Evolutionary conservation across 2,113 vertebrate genomes (phyloP).

Genomic region (Lynx canadensis): DNA sequence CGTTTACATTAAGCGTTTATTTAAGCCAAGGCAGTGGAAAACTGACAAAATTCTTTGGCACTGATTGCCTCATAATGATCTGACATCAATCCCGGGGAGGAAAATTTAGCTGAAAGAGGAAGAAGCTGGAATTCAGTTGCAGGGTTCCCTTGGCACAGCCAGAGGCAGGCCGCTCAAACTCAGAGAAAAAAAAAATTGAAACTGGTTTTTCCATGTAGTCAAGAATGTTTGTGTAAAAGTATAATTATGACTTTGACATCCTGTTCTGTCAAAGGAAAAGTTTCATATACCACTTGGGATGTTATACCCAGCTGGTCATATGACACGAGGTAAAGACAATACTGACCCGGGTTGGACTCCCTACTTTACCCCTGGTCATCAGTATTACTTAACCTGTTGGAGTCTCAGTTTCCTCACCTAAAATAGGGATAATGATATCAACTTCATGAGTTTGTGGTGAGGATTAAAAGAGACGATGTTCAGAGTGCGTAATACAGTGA

Average conservation of each 20-base stretch:
- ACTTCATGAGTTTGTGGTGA: not conserved
- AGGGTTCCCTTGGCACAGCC: not conserved
- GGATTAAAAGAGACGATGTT: not conserved
- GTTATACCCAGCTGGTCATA: not conserved
- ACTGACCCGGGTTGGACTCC: not conserved
- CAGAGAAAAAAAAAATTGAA: not conserved
- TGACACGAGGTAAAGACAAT: not conserved
- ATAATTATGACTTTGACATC: not conserved
- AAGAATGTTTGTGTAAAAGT: not conserved
- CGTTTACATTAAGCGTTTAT: constrained; percentile 45
- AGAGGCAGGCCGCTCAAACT: not conserved
- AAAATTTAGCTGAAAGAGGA: constrained; percentile 40
- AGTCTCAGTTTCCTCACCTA: not conserved
- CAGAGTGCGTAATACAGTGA: not conserved
- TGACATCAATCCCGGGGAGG: not conserved
- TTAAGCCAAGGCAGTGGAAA: constrained; percentile 64
- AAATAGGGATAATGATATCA: not conserved
- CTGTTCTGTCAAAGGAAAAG: not conserved
- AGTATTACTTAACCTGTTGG: not conserved
- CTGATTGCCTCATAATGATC: constrained; percentile 33
- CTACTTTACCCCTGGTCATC: not conserved
- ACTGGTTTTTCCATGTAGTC: not conserved
- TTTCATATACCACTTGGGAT: not conserved
- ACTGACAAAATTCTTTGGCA: constrained; percentile 52
- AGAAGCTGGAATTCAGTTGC: not conserved